These are phyloP conservation scores for Rotaria socialis DNA, from an alignment of 2,888 invertebrate species.

Conservation along the genomic window DNA sequence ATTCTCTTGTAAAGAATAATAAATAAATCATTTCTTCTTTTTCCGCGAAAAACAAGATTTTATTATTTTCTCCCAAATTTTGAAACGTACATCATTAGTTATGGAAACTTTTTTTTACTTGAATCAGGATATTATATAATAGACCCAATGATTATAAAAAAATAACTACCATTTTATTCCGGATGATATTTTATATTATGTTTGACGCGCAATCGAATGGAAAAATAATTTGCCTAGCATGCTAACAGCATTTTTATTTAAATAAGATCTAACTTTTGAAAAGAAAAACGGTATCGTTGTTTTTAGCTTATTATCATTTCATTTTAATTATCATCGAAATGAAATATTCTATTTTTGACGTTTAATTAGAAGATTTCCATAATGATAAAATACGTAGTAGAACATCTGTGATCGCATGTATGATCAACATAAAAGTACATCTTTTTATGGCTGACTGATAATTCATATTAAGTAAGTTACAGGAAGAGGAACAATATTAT, in stretches of 20 bases:
- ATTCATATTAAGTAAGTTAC: too few species aligned
- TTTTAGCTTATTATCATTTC: background rate
- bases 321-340: too few species aligned
- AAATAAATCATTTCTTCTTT: background rate
- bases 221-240: background rate
- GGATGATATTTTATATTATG: background rate
- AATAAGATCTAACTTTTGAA: background rate
- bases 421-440: too few species aligned
- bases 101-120: background rate
- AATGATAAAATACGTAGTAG: too few species aligned
- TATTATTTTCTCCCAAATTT: background rate
- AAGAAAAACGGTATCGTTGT: background rate
- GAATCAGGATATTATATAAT: too few species aligned
- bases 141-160: too few species aligned
- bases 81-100: background rate
- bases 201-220: accelerated
- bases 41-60: background rate
- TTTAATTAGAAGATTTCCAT: too few species aligned
- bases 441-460: too few species aligned
- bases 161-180: too few species aligned
- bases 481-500: too few species aligned
- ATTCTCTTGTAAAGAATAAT: background rate
- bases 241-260: background rate
- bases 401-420: too few species aligned
- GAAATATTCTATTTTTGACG: too few species aligned